These are phyloP conservation scores for Aurelia sp. DNA, from an alignment of 30 jellyfish, hydroid and myxozoan species.

Conservation along the genomic window DNA sequence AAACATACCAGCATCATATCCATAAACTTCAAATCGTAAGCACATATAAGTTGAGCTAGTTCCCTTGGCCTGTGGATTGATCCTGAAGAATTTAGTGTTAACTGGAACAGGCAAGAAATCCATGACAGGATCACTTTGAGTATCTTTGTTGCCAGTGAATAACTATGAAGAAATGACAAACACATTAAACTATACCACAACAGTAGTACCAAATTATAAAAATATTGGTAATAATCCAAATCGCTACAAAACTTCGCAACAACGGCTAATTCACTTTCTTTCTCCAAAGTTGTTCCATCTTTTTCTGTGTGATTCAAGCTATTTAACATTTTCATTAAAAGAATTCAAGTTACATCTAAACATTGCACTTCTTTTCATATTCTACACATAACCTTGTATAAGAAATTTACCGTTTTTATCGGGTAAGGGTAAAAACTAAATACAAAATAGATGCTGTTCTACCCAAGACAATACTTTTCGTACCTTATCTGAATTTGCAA, in stretches of 20 bases:
- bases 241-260: too few relatives aligned
- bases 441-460: too few relatives aligned
- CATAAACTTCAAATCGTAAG: slow-evolving; percentile 48
- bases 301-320: too few relatives aligned
- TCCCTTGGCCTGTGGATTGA: slow-evolving; percentile 45
- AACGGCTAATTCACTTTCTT: too few relatives aligned
- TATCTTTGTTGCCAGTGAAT: slow-evolving; percentile 45
- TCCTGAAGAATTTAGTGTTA: slow-evolving; percentile 11
- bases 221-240: too few relatives aligned
- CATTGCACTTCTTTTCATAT: neutral
- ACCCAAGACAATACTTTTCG: neutral
- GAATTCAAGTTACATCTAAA: neutral
- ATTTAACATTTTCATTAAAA: too few relatives aligned
- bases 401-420: neutral
- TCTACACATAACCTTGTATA: neutral
- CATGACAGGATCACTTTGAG: slow-evolving; percentile 39
- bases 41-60: neutral
- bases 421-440: too few relatives aligned
- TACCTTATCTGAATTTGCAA: slow-evolving; percentile 11
- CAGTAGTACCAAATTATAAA: too few relatives aligned
- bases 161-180: slow-evolving; percentile 1
- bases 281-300: too few relatives aligned
- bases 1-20: slow-evolving; percentile 53
- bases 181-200: too few relatives aligned
- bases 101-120: slow-evolving; percentile 36